Base-by-base conservation (phyloP, 2,113 vertebrate genomes). In the Suncus etruscus region DNA sequence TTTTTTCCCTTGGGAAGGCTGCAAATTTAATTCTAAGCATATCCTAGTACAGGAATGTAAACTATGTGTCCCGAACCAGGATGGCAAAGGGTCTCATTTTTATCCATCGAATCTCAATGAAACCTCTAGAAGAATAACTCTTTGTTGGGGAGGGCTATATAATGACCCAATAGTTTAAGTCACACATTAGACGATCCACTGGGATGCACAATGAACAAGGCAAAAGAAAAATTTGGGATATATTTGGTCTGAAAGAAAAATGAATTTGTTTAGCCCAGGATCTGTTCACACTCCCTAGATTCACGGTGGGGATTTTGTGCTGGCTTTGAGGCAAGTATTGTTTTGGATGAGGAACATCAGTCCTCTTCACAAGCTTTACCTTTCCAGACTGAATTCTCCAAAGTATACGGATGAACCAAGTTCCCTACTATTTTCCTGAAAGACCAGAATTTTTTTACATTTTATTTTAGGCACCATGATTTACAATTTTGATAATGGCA, bases 21-120 rank as follows among this genome's bases (percentile, higher is more conserved):
- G 74, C 70, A 84, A 84, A 89, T 61, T n/a, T 78, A 79, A 88
- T 83, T 94, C 73, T 82, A 89, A 92, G 24, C 58, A 69, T 45
- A 72, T 82, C 32, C n/a, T 45, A 77, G 66, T 75, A 69, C 68
- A 91, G 58, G 65, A 47, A 81, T 84, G 2, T 86, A 86, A 86
- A 83, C 39, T 94, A 3, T 88, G 39, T 51, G 47, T 91, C 22
- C 73, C 69, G 84, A 83, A 70, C 45, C 58, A 86, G 31, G 84
- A 91, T 61, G 47, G 32, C 9, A 51, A 86, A 66, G 16, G 54
- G 11, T 69, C 47, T 93, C 39, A 29, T 79, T 72, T 91, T 78
- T 75, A 58, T 61, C 63, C 32, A 45, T 8, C 6, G 12, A 75
- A 31, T 45, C 25, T 84, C 93, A 25, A 78, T 29, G 51, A 78